Conservation (phyloP, 2,888 invertebrate genomes). For the Charanyca ferruginea region DNA sequence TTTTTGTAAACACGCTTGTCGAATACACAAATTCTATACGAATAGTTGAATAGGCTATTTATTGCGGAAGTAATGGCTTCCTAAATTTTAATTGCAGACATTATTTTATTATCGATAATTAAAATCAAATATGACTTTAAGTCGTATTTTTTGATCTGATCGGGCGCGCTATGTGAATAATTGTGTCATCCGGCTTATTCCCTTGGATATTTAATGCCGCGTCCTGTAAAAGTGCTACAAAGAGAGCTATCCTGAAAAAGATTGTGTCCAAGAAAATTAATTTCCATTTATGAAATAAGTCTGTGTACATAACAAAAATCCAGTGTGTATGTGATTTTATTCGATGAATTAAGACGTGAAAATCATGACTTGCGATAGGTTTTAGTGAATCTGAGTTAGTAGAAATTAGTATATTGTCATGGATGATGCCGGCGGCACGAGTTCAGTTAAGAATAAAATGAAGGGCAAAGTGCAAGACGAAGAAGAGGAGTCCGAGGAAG, state of each 20-base stretch:
- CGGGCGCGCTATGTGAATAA: slow-evolving; percentile 75
- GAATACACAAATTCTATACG: slow-evolving; percentile 88
- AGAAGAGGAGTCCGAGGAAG: slow-evolving; percentile 82
- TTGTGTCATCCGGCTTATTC: slow-evolving; percentile 83
- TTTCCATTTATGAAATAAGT: slow-evolving; percentile 60
- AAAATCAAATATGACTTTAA: slow-evolving; percentile 70
- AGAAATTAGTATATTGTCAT: slow-evolving; percentile 70
- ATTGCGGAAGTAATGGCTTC: slow-evolving; percentile 92
- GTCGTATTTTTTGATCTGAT: slow-evolving; percentile 68
- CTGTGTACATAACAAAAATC: slow-evolving; percentile 52
- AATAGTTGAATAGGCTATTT: slow-evolving; percentile 89
- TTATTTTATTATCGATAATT: slow-evolving; percentile 80
- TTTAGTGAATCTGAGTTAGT: slow-evolving; percentile 56
- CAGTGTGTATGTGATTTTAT: slow-evolving; percentile 43
- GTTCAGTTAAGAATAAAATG: slow-evolving; percentile 78
- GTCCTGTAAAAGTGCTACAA: slow-evolving; percentile 84
- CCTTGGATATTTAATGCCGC: slow-evolving; percentile 77
- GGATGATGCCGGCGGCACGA: slow-evolving; percentile 82
- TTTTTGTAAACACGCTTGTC: slow-evolving; percentile 92
- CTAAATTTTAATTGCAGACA: slow-evolving; percentile 89
- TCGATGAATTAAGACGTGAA: slow-evolving; percentile 46
- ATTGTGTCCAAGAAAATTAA: slow-evolving; percentile 62
- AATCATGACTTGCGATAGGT: slow-evolving; percentile 60
- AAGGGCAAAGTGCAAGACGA: slow-evolving; percentile 75
- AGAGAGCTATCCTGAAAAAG: slow-evolving; percentile 80